Percentiles rank a stretch among this genome's conserved stretches.
phyloP scores from a whole-genome alignment of 2,113 vertebrate genomes.

The Columbina picui region DNA sequence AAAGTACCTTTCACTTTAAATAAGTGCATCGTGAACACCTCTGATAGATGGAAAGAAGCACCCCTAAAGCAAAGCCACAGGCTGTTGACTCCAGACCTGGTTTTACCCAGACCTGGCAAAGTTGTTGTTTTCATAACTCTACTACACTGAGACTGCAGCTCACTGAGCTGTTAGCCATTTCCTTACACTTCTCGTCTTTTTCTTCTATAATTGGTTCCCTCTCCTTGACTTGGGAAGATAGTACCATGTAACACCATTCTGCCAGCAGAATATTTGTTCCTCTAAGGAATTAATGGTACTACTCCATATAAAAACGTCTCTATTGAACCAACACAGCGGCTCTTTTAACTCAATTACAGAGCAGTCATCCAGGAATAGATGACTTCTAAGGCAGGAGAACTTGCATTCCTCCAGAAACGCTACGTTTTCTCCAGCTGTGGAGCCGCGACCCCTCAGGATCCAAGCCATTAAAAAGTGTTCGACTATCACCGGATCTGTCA shows the following conservation, averaged over 20 bases:
- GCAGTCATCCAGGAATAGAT: conserved; percentile 45
- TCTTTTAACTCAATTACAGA: conserved; percentile 62
- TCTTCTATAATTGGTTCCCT: conserved; percentile 11
- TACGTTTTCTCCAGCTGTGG: conserved; percentile 7
- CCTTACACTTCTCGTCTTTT: background rate
- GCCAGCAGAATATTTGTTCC: conserved; percentile 40
- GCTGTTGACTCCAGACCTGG: background rate
- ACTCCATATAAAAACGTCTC: background rate
- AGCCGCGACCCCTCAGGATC: background rate
- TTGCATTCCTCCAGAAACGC: background rate
- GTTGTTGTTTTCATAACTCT: background rate
- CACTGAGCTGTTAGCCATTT: background rate
- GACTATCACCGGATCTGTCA: background rate
- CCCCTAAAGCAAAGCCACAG: background rate
- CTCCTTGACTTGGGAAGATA: background rate
- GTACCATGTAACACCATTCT: background rate
- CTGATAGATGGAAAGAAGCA: background rate
- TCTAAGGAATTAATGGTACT: conserved; percentile 6
- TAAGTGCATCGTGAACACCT: background rate
- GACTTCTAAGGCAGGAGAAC: conserved; percentile 47
- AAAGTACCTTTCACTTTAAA: background rate
- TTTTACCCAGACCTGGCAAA: background rate
- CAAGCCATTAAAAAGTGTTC: conserved; percentile 18
- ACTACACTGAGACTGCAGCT: background rate
- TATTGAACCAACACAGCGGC: conserved; percentile 20